Conservation (phyloP, 2,888 invertebrate genomes). For the Melanchra persicariae region DNA sequence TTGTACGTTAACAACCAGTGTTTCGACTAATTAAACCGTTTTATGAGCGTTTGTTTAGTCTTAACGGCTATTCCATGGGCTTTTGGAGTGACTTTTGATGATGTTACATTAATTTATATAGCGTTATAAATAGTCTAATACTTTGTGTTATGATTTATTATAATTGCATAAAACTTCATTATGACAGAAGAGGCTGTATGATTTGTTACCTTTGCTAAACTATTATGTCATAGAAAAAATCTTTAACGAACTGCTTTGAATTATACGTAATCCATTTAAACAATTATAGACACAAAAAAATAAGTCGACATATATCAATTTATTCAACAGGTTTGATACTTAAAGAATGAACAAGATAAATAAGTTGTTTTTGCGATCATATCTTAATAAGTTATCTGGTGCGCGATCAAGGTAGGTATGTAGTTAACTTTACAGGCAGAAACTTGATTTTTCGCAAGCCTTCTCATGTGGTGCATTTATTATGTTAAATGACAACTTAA, state of each 20-base stretch:
- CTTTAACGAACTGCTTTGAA: neutral
- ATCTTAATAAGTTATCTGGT: constrained; percentile 34
- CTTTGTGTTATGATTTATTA: constrained; percentile 39
- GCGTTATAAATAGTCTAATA: constrained; percentile 28
- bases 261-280: neutral
- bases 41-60: constrained; percentile 75
- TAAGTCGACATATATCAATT: neutral
- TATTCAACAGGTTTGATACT: constrained; percentile 39
- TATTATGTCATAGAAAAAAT: constrained; percentile 11
- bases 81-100: constrained; percentile 63
- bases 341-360: constrained; percentile 30
- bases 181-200: constrained; percentile 14
- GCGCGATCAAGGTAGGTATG: constrained; percentile 34
- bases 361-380: constrained; percentile 49
- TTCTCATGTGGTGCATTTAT: constrained; percentile 18
- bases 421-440: neutral
- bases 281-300: constrained; percentile 1
- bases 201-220: constrained; percentile 29
- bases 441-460: constrained; percentile 47
- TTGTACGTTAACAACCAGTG: constrained; percentile 67
- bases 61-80: constrained; percentile 59
- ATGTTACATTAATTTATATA: constrained; percentile 55
- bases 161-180: constrained; percentile 15
- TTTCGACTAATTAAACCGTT: constrained; percentile 76
- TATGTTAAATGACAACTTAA: constrained; percentile 28